A percentile compares a stretch with the other conserved stretches of the same genome.
Evolutionary conservation across 2,113 vertebrate species (phyloP).

Genomic region (Gallinago media): DNA sequence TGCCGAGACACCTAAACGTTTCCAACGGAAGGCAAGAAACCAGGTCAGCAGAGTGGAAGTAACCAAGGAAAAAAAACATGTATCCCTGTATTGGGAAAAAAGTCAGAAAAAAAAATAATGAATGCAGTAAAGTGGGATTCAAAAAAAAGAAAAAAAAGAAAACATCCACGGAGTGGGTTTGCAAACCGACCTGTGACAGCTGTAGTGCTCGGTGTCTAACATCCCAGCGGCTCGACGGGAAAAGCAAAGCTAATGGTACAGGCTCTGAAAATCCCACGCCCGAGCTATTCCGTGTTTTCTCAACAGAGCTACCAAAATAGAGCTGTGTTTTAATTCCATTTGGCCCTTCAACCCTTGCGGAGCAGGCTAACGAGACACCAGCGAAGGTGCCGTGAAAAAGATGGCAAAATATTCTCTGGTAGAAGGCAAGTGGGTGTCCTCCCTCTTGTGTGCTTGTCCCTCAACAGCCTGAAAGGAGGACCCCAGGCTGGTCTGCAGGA

Average conservation of each 20-base stretch:
- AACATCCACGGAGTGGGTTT: not conserved
- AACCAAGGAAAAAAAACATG: slow-evolving; percentile 30
- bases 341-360: not conserved
- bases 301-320: not conserved
- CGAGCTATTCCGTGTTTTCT: not conserved
- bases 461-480: not conserved
- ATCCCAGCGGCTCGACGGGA: not conserved
- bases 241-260: not conserved
- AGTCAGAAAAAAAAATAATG: not conserved
- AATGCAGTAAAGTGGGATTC: not conserved
- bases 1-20: not conserved
- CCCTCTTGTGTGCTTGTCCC: not conserved
- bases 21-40: slow-evolving; percentile 50
- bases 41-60: slow-evolving; percentile 51
- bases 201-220: not conserved
- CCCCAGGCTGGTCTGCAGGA: not conserved
- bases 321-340: accelerated
- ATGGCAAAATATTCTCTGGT: not conserved
- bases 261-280: not conserved
- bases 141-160: not conserved
- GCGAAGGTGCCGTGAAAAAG: not conserved
- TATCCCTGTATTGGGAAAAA: not conserved
- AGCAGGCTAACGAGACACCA: not conserved
- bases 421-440: not conserved
- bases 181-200: not conserved